Base-by-base conservation (phyloP, 2,888 invertebrate genomes). In the Mythimna albipuncta region DNA sequence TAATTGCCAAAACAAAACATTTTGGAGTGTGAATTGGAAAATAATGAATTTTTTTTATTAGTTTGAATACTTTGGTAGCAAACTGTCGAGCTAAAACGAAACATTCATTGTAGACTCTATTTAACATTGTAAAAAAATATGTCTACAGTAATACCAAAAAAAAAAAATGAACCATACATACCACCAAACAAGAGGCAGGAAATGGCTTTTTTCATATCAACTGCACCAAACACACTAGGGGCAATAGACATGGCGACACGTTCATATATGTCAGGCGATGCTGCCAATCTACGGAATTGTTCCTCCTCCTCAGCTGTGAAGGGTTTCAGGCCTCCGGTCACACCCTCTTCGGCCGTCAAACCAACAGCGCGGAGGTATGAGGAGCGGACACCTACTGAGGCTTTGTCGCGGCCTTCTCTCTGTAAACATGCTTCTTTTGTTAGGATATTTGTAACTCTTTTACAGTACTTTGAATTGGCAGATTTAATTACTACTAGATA, bases 161-260 rank as follows among this genome's bases (percentile, higher is more conserved):
- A 47, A 47, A 47, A 16, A 16, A 13, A 4, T 44, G 3, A 47
- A 4, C 1, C 10, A 19, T 19, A 65, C 68, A 73, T 88, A 96
- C 98, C 99, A 85, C 99, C 99, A 96, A 99, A 99, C 55, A 99
- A 95, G 77, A 99, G 96, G 88, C 99, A 98, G 16, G 99, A 98
- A 72, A 99, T 99, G 4, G 99, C 99, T 93, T 99, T 99, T 93
- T 99, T 99, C 86, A 99, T 99, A 92, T 99, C 99, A 1, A 96
- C 92, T 32, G 98, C 98, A 0, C 99, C 99, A 92, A 97, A 99
- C 83, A 99, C 99, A 84, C 99, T 99, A 0, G 99, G 99, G 0
- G 99, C 99, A 88, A 99, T 98, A 65, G 99, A 99, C 86, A 97
- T 97, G 0, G 99, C 97, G 72, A 99, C 97, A 71, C 98, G 97